These are phyloP conservation scores for Sphaeramia orbicularis DNA, from an alignment of 2,797 vertebrate species.

Conservation along the genomic window DNA sequence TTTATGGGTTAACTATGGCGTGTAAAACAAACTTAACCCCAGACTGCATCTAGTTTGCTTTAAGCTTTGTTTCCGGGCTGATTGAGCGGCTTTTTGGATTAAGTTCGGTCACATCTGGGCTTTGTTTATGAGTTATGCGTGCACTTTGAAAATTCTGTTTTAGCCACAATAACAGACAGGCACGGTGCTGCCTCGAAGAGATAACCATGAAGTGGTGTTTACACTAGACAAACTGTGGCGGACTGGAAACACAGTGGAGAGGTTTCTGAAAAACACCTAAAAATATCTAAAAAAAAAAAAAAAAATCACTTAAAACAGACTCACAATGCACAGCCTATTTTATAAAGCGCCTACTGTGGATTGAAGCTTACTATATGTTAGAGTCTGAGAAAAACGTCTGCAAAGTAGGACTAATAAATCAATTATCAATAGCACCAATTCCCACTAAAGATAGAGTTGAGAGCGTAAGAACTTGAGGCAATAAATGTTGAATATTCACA, in stretches of 20 bases:
- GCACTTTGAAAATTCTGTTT: conserved; percentile 43
- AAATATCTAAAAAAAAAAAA: no score
- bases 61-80: conserved; percentile 35
- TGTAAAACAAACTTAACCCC: conserved; percentile 4
- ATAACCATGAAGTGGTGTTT: conserved; percentile 46
- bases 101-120: conserved; percentile 43
- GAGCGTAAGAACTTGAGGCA: conserved; percentile 25
- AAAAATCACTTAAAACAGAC: background rate
- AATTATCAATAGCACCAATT: conserved; percentile 35
- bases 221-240: conserved; percentile 25
- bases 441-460: conserved; percentile 5
- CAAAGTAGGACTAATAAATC: conserved; percentile 26
- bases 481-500: conserved; percentile 38
- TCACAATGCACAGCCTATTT: conserved; percentile 10
- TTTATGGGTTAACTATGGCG: background rate
- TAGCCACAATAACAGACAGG: conserved; percentile 25
- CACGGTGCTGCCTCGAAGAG: conserved; percentile 32
- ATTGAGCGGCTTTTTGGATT: conserved; percentile 43
- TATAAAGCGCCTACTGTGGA: conserved; percentile 1
- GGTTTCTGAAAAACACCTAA: conserved; percentile 1
- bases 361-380: conserved; percentile 7
- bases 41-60: conserved; percentile 18
- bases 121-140: conserved; percentile 55
- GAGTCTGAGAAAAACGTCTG: conserved; percentile 13
- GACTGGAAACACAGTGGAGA: background rate